Conservation (phyloP, 2,797 vertebrate genomes). For the Spea hammondii region DNA sequence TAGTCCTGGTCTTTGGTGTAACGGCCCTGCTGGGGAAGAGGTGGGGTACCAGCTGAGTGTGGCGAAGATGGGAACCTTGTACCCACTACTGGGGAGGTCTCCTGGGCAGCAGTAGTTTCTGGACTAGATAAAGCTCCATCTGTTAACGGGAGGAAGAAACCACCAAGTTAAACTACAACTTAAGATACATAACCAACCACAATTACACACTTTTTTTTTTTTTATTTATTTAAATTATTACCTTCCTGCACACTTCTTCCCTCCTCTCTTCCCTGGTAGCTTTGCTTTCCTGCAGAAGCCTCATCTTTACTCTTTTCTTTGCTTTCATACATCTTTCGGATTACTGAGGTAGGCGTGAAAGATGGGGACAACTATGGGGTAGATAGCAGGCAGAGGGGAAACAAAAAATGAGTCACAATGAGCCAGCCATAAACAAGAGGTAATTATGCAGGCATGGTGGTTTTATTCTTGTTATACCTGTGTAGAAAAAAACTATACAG, state of each 20-base stretch:
- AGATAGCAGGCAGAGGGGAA: too few relatives aligned
- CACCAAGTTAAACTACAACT: background rate
- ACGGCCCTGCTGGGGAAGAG: constrained; percentile 74
- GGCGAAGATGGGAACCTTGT: constrained; percentile 67
- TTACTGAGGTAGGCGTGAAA: constrained; percentile 97
- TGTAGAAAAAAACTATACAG: too few relatives aligned
- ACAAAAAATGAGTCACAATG: background rate
- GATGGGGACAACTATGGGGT: constrained; percentile 85
- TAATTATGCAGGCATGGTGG: too few relatives aligned
- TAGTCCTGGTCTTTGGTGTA: constrained; percentile 87
- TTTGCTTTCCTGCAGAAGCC: constrained; percentile 65
- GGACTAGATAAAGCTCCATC: constrained; percentile 66
- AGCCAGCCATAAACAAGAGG: too few relatives aligned
- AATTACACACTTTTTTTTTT: too few relatives aligned
- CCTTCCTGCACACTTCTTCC: constrained; percentile 75
- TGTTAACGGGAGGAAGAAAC: constrained; percentile 59
- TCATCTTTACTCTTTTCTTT: constrained; percentile 96
- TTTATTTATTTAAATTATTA: constrained; percentile 55
- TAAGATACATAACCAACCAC: too few relatives aligned
- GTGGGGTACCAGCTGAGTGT: constrained; percentile 73
- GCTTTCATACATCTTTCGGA: constrained; percentile 98
- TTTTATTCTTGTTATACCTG: too few relatives aligned
- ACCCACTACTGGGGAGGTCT: constrained; percentile 67
- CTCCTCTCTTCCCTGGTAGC: constrained; percentile 76
- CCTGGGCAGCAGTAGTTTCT: constrained; percentile 64